Conservation (phyloP, 2,797 vertebrate genomes). For the Clarias laeviceps region DNA sequence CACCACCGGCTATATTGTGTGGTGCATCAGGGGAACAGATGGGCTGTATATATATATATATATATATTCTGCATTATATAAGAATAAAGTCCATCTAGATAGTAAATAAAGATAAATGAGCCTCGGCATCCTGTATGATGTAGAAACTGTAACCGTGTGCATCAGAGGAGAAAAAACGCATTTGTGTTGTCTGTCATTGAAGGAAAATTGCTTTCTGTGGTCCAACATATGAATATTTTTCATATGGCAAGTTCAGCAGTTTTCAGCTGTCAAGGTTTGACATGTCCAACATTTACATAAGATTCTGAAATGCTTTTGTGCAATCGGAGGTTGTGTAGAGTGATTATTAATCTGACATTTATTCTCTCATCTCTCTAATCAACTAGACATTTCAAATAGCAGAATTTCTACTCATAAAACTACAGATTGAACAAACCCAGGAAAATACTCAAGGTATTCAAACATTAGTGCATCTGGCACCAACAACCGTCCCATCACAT, state of each 20-base stretch:
- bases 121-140: neutral
- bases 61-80: neutral
- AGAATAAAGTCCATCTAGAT: neutral
- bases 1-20: neutral
- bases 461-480: neutral
- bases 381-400: neutral
- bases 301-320: neutral
- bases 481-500: neutral
- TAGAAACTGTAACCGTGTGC: neutral
- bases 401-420: neutral
- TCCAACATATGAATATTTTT: neutral
- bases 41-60: neutral
- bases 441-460: neutral
- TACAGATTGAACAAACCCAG: too few relatives aligned
- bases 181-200: neutral
- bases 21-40: neutral
- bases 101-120: neutral
- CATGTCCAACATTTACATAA: neutral
- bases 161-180: neutral
- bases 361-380: neutral
- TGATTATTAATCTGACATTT: neutral
- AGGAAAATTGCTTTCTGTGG: neutral
- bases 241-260: neutral
- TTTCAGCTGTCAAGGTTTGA: neutral
- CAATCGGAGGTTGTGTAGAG: neutral